Percentiles rank a stretch among this genome's conserved stretches.
Evolutionary conservation across 2,113 vertebrate species (phyloP).

Genomic region (Eublepharis macularius): DNA sequence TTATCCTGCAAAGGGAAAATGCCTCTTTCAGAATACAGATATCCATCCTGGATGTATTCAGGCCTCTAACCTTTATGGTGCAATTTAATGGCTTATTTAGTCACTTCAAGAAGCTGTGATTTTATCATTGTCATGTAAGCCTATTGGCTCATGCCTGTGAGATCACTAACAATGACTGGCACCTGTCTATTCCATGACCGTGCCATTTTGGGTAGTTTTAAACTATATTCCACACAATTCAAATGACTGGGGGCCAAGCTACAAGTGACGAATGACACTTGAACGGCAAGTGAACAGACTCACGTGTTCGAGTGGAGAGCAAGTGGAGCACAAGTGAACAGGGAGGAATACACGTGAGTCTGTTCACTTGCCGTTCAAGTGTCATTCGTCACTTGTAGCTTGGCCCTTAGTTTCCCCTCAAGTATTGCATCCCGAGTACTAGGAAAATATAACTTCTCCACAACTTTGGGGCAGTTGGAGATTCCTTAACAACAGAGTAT

Average conservation of each 20-base stretch:
- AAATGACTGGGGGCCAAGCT: too few relatives aligned
- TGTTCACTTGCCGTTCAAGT: too few relatives aligned
- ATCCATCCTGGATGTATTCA: not conserved
- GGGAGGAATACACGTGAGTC: too few relatives aligned
- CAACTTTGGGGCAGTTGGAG: not conserved
- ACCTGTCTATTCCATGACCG: not conserved
- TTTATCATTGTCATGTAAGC: not conserved
- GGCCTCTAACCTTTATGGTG: not conserved
- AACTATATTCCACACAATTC: not conserved
- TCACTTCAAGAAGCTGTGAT: not conserved
- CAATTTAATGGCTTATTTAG: not conserved
- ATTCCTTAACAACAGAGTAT: not conserved
- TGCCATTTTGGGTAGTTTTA: not conserved
- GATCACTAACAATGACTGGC: not conserved
- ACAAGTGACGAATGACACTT: too few relatives aligned
- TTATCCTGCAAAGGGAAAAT: too few relatives aligned
- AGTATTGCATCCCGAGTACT: not conserved
- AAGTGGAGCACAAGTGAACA: too few relatives aligned
- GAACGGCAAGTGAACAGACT: too few relatives aligned
- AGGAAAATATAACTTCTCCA: not conserved
- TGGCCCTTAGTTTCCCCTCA: too few relatives aligned
- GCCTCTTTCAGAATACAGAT: not conserved
- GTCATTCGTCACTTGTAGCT: too few relatives aligned
- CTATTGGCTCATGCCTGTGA: not conserved
- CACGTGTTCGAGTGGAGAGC: too few relatives aligned